Evolutionary conservation across 2,888 invertebrate species (phyloP).

Genomic region (Amorpha juglandis): DNA sequence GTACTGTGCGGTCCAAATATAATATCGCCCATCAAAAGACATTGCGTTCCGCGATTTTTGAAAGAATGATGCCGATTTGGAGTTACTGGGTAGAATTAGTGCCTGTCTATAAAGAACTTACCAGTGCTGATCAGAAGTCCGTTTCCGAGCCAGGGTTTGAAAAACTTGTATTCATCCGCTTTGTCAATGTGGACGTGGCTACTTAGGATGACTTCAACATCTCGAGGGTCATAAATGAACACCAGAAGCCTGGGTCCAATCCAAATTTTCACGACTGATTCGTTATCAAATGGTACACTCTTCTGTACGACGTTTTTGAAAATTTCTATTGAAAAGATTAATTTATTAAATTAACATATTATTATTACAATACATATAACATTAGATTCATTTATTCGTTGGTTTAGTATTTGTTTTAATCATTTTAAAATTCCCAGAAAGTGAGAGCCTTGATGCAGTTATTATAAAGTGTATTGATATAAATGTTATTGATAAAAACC

Average conservation of each 20-base stretch:
- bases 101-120: slow-evolving; percentile 50
- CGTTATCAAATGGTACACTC: slow-evolving; percentile 82
- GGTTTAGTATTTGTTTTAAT: too few species aligned
- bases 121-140: slow-evolving; percentile 92
- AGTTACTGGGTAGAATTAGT: not conserved
- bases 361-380: not conserved
- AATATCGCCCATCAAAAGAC: too few species aligned
- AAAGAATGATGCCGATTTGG: too few species aligned
- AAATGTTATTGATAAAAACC: too few species aligned
- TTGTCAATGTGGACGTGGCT: slow-evolving; percentile 93
- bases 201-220: slow-evolving; percentile 90
- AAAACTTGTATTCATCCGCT: slow-evolving; percentile 90
- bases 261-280: slow-evolving; percentile 87
- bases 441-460: too few species aligned
- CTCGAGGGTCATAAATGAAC: slow-evolving; percentile 90
- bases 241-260: slow-evolving; percentile 90
- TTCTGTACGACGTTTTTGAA: slow-evolving; percentile 85
- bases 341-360: not conserved
- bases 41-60: too few species aligned
- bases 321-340: slow-evolving; percentile 81
- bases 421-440: too few species aligned
- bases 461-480: too few species aligned
- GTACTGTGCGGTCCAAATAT: too few species aligned
- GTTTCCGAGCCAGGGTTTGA: slow-evolving; percentile 93
- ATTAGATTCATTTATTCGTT: too few species aligned